Base-by-base conservation (phyloP, 2,113 vertebrate genomes). In the Drymodes brunneopygia region DNA sequence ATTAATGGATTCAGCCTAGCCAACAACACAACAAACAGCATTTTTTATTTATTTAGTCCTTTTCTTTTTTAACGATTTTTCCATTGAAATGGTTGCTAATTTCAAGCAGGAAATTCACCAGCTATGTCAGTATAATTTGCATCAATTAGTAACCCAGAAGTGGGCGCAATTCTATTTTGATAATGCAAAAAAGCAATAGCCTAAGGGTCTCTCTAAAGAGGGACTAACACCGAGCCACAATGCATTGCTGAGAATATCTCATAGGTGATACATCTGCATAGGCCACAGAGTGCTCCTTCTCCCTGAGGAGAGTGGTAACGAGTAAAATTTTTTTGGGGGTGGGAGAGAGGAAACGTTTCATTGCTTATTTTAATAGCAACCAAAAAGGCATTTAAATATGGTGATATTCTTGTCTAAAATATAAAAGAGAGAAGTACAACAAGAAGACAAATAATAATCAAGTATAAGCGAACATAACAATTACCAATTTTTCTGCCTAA, bases 131-230 rank as follows among this genome's bases (percentile, higher is more conserved):
- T 73, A 60, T 72, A 90, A 94, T 95, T 94, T 92, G 73, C 92
- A 88, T 81, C 91, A 94, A 72, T 97, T 95, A 95, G 91, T 79
- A 88, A 92, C 61, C 64, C 72, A 89, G 86, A 92, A 87, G 64
- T 66, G 67, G 81, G 48, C 74, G 75, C 50, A 91, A 66, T 92
- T 94, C 64, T 95, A 42, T 86, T 95, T 88, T 60, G 91, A 79
- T 90, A 38, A 6, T 42, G 61, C 36, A 35, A 77, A 96, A 95
- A 79, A 94, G 51, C 66, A 64, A 31, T 66, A 78, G 88, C 71
- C 70, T 75, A 72, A 66, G 70, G 89, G 35, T 91, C n/a, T 93
- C 50, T 86, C 67, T 85, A 51, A 86, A 92, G 45, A 81, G n/a
- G 44, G 64, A 40, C 40, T 77, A 67, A 75, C 51, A 75, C 3